Evolutionary conservation across 2,797 vertebrate genomes (phyloP).

Genomic region (Myotis daubentonii): DNA sequence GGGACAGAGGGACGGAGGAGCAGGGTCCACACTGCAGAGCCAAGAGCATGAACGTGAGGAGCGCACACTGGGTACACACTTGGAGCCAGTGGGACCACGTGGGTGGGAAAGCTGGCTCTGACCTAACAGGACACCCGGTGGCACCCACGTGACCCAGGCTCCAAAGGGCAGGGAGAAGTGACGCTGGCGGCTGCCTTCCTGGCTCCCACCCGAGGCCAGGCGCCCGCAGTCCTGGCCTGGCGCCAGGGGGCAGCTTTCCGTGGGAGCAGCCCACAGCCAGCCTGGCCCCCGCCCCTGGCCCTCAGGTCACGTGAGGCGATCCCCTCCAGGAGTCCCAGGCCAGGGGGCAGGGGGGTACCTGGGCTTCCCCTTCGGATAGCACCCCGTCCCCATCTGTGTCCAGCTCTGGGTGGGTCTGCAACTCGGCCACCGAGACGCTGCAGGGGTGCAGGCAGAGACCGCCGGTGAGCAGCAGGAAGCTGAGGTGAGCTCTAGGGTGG

Average conservation of each 20-base stretch:
- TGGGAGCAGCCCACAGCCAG: neutral
- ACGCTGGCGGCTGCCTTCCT: neutral
- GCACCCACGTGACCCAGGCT: neutral
- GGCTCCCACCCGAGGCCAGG: neutral
- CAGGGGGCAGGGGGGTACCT: conserved; percentile 83
- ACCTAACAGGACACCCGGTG: neutral
- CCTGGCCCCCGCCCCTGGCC: neutral
- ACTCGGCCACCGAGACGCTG: conserved; percentile 89
- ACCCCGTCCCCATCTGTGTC: conserved; percentile 89
- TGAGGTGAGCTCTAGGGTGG: neutral
- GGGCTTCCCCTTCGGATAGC: conserved; percentile 90
- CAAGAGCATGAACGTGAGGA: accelerated
- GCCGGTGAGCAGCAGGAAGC: neutral
- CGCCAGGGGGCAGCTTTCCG: neutral
- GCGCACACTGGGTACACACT: no score
- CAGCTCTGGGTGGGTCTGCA: conserved; percentile 90
- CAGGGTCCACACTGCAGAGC: neutral
- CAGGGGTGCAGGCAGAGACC: neutral
- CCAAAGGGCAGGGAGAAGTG: neutral
- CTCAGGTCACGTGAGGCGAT: neutral
- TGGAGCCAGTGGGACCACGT: accelerated
- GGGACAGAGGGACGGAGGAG: neutral
- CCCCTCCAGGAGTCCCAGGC: neutral
- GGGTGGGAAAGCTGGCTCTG: neutral
- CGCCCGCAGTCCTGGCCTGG: neutral